Evolutionary conservation across 1,140 invertebrate species (phyloP).

Genomic region (Brachionus asplanchnoidis): DNA sequence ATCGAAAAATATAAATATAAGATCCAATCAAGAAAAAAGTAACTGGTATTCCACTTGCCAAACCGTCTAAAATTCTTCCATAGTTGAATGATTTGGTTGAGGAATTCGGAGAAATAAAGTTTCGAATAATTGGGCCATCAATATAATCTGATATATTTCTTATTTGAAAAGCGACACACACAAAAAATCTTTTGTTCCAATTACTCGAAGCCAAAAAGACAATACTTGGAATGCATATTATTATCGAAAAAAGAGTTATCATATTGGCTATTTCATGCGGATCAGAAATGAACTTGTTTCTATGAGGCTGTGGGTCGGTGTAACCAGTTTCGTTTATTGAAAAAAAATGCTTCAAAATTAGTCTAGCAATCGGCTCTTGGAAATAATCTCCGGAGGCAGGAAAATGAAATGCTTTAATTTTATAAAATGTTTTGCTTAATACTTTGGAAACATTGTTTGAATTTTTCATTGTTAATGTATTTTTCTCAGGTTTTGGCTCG

Average conservation of each 20-base stretch:
- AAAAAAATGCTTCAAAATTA: not conserved
- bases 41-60: not conserved
- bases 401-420: constrained; percentile 5
- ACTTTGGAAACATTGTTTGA: not conserved
- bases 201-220: not conserved
- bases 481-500: not conserved
- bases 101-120: not conserved
- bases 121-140: not conserved
- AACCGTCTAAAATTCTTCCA: not conserved
- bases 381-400: not conserved
- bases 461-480: not conserved
- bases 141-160: constrained; percentile 3
- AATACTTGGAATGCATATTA: constrained; percentile 20
- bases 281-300: not conserved
- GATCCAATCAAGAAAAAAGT: not conserved
- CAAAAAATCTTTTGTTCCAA: not conserved
- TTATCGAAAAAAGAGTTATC: not conserved
- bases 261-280: not conserved
- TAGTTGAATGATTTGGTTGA: not conserved
- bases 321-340: constrained; percentile 3
- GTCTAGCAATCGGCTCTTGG: constrained; percentile 1
- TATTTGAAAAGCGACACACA: not conserved
- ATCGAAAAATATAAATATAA: not conserved
- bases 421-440: not conserved
- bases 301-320: not conserved